Percentiles rank a stretch among this genome's conserved stretches.
phyloP scores from a whole-genome alignment of 2,888 invertebrate species.

The Pemphredon lugubris region DNA sequence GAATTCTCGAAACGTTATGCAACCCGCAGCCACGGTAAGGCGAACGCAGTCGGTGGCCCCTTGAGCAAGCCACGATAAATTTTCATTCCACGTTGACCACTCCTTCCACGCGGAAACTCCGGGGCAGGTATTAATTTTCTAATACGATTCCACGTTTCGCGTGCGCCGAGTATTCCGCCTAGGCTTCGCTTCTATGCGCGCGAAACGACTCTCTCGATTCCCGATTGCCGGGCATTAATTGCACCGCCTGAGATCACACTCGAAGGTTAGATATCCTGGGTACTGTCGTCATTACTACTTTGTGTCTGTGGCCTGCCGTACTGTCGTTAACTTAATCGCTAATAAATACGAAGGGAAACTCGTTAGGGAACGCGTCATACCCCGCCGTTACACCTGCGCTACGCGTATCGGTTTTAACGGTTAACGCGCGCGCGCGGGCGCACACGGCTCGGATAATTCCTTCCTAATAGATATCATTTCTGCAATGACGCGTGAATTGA shows the following conservation, averaged over 20 bases:
- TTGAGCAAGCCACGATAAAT: constrained; percentile 70
- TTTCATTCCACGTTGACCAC: constrained; percentile 73
- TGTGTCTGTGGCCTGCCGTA: constrained; percentile 35
- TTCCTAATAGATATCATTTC: constrained; percentile 39
- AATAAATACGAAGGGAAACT: constrained; percentile 45
- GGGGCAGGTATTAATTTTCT: constrained; percentile 61
- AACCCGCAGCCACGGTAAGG: constrained; percentile 59
- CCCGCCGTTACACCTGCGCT: constrained; percentile 46
- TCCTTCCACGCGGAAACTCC: constrained; percentile 69
- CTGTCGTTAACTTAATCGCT: constrained; percentile 50
- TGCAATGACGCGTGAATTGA: constrained; percentile 15
- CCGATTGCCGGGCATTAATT: constrained; percentile 31
- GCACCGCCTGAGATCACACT: constrained; percentile 31
- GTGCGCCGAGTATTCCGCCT: constrained; percentile 8
- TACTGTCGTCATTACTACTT: constrained; percentile 35
- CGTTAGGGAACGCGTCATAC: constrained; percentile 43
- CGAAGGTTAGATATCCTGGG: constrained; percentile 35
- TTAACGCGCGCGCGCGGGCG: no score
- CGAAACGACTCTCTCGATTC: constrained; percentile 7
- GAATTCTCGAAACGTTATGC: constrained; percentile 67
- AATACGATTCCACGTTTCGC: constrained; percentile 56
- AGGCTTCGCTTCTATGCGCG: not conserved
- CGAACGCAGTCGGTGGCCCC: constrained; percentile 42
- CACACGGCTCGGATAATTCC: constrained; percentile 28
- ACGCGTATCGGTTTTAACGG: constrained; percentile 23